Evolutionary conservation across 2,113 vertebrate genomes (phyloP).

Genomic region (Mormoops blainvillei): DNA sequence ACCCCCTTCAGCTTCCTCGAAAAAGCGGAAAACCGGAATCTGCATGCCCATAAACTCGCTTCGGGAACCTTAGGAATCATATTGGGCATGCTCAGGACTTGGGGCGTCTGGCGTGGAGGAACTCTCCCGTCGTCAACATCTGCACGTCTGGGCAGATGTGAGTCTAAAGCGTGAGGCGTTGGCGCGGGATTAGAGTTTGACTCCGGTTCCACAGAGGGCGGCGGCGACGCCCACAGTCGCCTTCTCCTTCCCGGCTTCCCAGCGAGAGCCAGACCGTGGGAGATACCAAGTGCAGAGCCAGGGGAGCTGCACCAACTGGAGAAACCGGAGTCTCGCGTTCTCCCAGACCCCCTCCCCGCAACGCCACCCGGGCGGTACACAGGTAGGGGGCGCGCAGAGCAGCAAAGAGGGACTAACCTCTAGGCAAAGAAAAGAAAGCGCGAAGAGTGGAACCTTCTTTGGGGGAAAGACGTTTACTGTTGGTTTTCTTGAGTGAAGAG

Average conservation of each 20-base stretch:
- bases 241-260: constrained; percentile 42
- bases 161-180: background rate
- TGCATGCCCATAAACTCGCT: constrained; percentile 51
- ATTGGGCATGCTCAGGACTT: constrained; percentile 66
- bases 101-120: constrained; percentile 5
- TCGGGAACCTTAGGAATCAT: background rate
- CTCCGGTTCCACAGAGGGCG: constrained; percentile 35
- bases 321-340: background rate
- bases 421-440: constrained; percentile 4
- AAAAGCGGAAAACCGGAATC: constrained; percentile 72
- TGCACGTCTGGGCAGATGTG: constrained; percentile 37
- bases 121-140: constrained; percentile 27
- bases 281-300: constrained; percentile 65
- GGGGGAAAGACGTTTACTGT: background rate
- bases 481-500: constrained; percentile 49
- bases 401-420: background rate
- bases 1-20: constrained; percentile 58
- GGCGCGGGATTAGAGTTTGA: background rate
- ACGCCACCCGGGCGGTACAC: background rate
- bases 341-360: background rate
- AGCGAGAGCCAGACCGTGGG: constrained; percentile 41
- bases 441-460: background rate
- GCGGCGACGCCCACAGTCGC: constrained; percentile 50
- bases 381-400: constrained; percentile 41
- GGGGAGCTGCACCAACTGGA: constrained; percentile 49